Base-by-base conservation (phyloP, 2,797 vertebrate species). In the Enteromius argenteus region DNA sequence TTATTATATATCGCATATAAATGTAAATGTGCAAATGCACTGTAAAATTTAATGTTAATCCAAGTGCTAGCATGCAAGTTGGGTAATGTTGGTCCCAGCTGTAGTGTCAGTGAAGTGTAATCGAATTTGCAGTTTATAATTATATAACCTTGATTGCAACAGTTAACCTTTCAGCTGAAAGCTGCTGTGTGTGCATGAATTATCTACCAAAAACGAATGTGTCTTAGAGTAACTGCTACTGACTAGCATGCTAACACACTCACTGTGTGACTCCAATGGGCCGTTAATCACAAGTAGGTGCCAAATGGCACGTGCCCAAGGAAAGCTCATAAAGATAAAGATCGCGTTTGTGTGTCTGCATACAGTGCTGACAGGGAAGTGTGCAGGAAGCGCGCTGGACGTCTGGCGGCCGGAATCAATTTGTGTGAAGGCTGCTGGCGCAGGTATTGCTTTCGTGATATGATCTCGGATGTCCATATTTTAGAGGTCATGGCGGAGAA, bases 391-490 rank as follows among this genome's bases (percentile, higher is more conserved):
- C 89, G 87, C 90, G 89, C 91, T 81, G 88, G 90, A 90, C 85
- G 92, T 91, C 92, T 92, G 92, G 93, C 92, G 90, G 91, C 92
- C 87, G 89, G 91, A 93, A 95, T 94, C 93, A 92, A 93, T 95
- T 93, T 91, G 93, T 86, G 90, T 91, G 88, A 91, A 91, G 90
- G 91, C 89, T 71, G 90, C 87, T 81, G 90, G 86, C 60, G 90
- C 91, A 77, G 27, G 90, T 90, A 90, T 92, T 91, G 92, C 90
- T 91, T 91, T 90, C 86, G 76, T 84, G 93, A 94, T 94, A 93
- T 91, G 87, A 94, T 94, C 93, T 93, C 86, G 88, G 91, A 88
- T 91, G 35, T 80, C 75, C 51, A 46, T 68, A 86, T 87, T 46
- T 83, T 83, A 91, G 92, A 94, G 92, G 93, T 93, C 92, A 92